Base-by-base conservation (phyloP, 2,113 vertebrate genomes). In the Andinoacara biseriatus region DNA sequence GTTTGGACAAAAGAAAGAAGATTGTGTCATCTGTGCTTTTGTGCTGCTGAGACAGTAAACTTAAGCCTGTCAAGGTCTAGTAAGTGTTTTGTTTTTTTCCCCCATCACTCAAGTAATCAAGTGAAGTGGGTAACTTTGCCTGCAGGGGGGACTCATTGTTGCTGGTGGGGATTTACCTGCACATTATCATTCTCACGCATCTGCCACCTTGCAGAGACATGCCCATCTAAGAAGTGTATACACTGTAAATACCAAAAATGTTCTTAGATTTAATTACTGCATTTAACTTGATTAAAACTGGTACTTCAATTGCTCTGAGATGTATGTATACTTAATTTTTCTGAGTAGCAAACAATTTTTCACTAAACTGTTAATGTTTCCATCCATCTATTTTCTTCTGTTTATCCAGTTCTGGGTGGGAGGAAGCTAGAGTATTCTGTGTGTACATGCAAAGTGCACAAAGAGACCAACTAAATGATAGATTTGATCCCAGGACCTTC, bases 181-280 rank as follows among this genome's bases (percentile, higher is more conserved):
- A 80, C 60, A 62, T 83, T 89, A 91, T 89, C 83, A 43, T 7
- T 87, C 69, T 87, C 91, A 93, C 74, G 74, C 80, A 87, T 84
- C 78, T 58, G 46, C 63, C 0, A 14, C 52, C 60, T 31, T 90
- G 90, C 81, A 17, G 58, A 29, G 81, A 87, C 90, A 86, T 89
- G 90, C 83, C 86, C 52, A 2, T 60, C 33, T 29, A 65, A 74
- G 59, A 78, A 2, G 61, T 22, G n/a, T 62, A 60, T 3, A 7
- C 5, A 18, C 49, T 52, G 17, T 52, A 18, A 52, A 52, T 52
- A 7, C 49, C 18, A 52, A 18, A 52, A 54, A 14, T 9, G 9
- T 31, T 72, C 2, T 8, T 31, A 33, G 46, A 72, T 29, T 72
- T 52, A 31, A 29, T 31, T 54, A 13, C 46, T 72, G 67, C 46